A percentile compares a stretch with the other conserved stretches of the same genome.
These are phyloP conservation scores for Pomacea maculata DNA, from an alignment of 1,140 invertebrate genomes.

Conservation along the genomic window DNA sequence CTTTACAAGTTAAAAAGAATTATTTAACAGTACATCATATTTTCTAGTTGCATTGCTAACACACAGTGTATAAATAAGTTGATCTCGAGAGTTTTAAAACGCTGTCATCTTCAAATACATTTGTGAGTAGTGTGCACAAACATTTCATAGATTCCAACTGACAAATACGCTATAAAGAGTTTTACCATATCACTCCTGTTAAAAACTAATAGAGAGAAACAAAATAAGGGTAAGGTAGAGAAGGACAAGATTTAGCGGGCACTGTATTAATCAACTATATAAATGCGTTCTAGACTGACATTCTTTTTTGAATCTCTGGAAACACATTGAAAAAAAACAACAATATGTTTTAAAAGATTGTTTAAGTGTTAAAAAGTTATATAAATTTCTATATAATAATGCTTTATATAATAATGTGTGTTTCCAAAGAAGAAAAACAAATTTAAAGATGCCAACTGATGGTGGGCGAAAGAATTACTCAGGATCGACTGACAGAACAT, in stretches of 20 bases:
- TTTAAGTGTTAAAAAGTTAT: not conserved
- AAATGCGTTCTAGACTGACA: not conserved
- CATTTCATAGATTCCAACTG: not conserved
- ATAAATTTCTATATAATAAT: not conserved
- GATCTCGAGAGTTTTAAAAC: too few species aligned
- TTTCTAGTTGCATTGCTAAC: too few species aligned
- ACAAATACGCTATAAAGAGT: not conserved
- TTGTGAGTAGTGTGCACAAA: not conserved
- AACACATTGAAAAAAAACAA: not conserved
- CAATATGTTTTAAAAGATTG: not conserved
- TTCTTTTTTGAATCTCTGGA: not conserved
- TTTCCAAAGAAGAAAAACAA: not conserved
- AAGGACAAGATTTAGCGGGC: not conserved
- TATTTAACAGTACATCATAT: too few species aligned
- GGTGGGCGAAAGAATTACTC: not conserved
- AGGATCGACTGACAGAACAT: too few species aligned
- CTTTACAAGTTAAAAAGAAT: too few species aligned
- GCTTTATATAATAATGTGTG: not conserved
- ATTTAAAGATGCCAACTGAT: not conserved
- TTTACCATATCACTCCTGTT: not conserved
- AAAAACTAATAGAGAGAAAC: not conserved
- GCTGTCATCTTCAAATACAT: not conserved
- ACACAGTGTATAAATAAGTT: too few species aligned
- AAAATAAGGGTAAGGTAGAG: not conserved
- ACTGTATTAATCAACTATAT: not conserved